These are phyloP conservation scores for Polyommatus icarus DNA, from an alignment of 2,888 invertebrate genomes.

Conservation along the genomic window DNA sequence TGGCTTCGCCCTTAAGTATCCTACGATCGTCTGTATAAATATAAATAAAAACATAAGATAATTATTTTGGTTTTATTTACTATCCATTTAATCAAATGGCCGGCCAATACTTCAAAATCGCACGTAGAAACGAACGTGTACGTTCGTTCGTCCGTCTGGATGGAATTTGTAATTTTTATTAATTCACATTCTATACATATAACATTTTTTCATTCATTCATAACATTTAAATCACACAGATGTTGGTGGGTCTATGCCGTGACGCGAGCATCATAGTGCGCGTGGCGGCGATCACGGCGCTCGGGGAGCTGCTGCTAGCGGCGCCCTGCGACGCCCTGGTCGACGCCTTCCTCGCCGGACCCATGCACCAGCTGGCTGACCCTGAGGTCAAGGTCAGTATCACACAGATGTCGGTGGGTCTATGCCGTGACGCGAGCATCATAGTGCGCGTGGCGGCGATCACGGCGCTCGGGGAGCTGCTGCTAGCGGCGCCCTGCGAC, in stretches of 20 bases:
- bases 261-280: conserved; percentile 72
- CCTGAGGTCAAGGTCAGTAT: conserved; percentile 62
- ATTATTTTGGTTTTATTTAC: too few species aligned
- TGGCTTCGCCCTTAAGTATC: too few species aligned
- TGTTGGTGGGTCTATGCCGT: conserved; percentile 64
- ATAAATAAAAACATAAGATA: too few species aligned
- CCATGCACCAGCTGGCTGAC: conserved; percentile 68
- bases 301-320: conserved; percentile 56
- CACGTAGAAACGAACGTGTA: too few species aligned
- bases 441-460: conserved; percentile 68
- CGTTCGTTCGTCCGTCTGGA: too few species aligned
- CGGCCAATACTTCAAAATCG: too few species aligned
- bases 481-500: conserved; percentile 47
- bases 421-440: conserved; percentile 72
- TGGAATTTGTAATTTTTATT: too few species aligned
- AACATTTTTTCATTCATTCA: too few species aligned
- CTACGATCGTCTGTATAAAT: too few species aligned
- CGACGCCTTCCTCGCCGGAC: conserved; percentile 68
- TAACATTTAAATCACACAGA: conserved; percentile 45
- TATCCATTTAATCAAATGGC: too few species aligned
- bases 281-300: conserved; percentile 58
- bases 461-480: conserved; percentile 59
- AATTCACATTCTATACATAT: too few species aligned
- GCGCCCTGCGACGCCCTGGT: conserved; percentile 50
- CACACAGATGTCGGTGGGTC: conserved; percentile 58